Percentiles rank a stretch among this genome's conserved stretches.
Conservation (phyloP, 2,113 vertebrate species). For the Python bivittatus region DNA sequence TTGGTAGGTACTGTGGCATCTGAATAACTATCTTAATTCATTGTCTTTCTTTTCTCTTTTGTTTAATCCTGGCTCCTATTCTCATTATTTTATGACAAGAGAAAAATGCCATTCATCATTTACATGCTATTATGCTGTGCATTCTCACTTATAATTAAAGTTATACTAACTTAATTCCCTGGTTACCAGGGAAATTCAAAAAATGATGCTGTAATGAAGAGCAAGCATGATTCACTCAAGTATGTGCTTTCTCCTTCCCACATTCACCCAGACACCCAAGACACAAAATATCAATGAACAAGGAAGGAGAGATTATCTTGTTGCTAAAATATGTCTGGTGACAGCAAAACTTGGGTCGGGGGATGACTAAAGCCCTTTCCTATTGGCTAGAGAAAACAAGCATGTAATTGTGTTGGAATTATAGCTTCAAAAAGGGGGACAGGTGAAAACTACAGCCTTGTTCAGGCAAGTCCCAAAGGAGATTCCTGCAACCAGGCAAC, state of each 20-base stretch:
- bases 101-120: conserved; percentile 9
- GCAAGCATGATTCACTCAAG: not conserved
- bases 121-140: not conserved
- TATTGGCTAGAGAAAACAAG: not conserved
- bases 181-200: not conserved
- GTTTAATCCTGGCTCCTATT: not conserved
- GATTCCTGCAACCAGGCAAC: not conserved
- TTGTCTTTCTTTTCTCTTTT: not conserved
- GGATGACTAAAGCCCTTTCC: not conserved
- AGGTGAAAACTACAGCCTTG: not conserved
- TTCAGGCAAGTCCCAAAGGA: not conserved
- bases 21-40: not conserved
- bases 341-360: not conserved
- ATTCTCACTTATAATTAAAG: conserved; percentile 10
- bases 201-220: not conserved
- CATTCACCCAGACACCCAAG: not conserved
- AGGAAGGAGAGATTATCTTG: not conserved
- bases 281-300: not conserved
- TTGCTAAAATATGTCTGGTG: not conserved
- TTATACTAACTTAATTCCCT: conserved; percentile 2
- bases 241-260: not conserved
- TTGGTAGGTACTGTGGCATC: not conserved
- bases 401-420: not conserved
- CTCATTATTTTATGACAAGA: conserved; percentile 8
- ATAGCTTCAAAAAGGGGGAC: not conserved